phyloP scores from a whole-genome alignment of 1,140 invertebrate species.

The Drosophila simulans region DNA sequence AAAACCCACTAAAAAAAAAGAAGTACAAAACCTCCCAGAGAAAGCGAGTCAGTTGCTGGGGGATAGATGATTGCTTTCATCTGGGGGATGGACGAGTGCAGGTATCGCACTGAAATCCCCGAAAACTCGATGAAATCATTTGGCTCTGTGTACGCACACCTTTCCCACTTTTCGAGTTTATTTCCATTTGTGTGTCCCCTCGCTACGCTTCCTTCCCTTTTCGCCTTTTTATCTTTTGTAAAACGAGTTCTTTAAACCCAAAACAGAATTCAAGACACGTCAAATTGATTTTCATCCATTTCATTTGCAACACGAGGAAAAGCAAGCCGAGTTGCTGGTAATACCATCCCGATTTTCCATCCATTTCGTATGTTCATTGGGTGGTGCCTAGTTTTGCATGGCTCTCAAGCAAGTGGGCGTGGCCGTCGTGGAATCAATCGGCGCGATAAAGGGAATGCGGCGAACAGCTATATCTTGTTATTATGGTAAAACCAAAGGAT shows the following conservation, averaged over 20 bases:
- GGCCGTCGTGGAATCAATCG: conserved; percentile 29
- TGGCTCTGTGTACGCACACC: not conserved
- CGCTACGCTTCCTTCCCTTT: conserved; percentile 16
- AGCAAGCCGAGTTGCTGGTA: conserved; percentile 60
- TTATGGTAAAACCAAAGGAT: conserved; percentile 53
- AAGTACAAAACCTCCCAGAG: no score
- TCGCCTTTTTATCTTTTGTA: conserved; percentile 56
- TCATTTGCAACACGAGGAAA: conserved; percentile 62
- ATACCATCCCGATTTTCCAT: conserved; percentile 20
- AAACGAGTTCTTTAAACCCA: conserved; percentile 79
- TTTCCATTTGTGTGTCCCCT: conserved; percentile 53
- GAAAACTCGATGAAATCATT: not conserved
- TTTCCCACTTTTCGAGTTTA: conserved; percentile 30
- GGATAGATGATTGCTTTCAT: not conserved
- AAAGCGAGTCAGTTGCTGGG: no score
- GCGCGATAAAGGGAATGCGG: not conserved
- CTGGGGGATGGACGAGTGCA: not conserved
- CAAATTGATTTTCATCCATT: conserved; percentile 82
- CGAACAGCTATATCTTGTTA: conserved; percentile 17
- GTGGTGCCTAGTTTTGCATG: conserved; percentile 37
- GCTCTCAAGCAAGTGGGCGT: not conserved
- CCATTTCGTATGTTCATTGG: not conserved
- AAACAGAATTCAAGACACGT: conserved; percentile 79
- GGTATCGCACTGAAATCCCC: not conserved
- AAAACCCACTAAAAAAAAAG: no score